These are phyloP conservation scores for Fopius arisanus DNA, from an alignment of 1,140 invertebrate genomes.

Conservation along the genomic window DNA sequence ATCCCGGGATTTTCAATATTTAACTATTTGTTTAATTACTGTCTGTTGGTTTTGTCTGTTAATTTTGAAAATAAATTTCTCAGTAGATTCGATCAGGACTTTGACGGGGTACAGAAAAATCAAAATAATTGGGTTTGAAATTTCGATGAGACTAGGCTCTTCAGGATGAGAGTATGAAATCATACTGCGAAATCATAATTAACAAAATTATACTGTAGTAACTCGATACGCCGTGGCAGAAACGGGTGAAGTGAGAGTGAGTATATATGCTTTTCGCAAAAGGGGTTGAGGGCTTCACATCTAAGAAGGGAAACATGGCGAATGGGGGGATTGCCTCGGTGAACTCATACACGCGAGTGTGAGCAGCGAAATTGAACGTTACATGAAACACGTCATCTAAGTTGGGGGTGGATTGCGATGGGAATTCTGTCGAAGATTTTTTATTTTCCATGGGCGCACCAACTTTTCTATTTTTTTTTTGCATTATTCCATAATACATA, in stretches of 20 bases:
- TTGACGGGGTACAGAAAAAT: background rate
- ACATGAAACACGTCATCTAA: slow-evolving; percentile 6
- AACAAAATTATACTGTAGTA: slow-evolving; percentile 53
- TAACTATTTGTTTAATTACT: no score
- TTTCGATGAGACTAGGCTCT: background rate
- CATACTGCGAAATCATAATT: slow-evolving; percentile 53
- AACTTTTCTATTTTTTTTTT: no score
- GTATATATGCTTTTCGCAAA: slow-evolving; percentile 2
- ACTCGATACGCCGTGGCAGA: slow-evolving; percentile 36
- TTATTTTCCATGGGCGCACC: no score
- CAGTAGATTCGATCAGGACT: background rate
- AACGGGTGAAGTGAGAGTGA: slow-evolving; percentile 21
- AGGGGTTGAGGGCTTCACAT: background rate
- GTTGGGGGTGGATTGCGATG: background rate
- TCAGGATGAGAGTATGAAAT: background rate
- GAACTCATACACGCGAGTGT: slow-evolving; percentile 11
- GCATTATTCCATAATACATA: no score
- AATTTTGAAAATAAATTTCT: no score
- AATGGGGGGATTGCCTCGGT: background rate
- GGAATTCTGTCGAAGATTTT: background rate
- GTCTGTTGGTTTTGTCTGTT: no score
- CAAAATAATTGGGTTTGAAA: background rate
- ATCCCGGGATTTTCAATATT: no score
- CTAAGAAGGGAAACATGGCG: slow-evolving; percentile 8
- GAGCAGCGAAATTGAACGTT: slow-evolving; percentile 11